Evolutionary conservation across 2,113 vertebrate species (phyloP).

Genomic region (Harpagus bidentatus): DNA sequence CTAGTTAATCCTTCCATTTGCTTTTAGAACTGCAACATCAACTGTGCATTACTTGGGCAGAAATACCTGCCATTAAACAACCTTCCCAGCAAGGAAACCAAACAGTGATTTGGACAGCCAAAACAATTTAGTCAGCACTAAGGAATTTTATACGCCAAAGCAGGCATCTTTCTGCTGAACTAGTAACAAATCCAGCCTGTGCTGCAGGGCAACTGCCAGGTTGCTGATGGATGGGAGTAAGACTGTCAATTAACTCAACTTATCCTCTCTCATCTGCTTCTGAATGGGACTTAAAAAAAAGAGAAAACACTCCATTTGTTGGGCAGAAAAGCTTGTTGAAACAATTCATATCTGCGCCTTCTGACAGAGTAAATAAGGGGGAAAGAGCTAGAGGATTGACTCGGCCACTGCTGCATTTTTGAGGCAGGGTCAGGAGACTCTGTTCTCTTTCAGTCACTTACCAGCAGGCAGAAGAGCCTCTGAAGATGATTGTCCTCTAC

Average conservation of each 20-base stretch:
- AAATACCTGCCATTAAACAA: not conserved
- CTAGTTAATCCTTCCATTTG: not conserved
- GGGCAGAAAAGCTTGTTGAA: not conserved
- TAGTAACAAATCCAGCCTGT: not conserved
- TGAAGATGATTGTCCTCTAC: not conserved
- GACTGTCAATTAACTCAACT: not conserved
- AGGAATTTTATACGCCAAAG: not conserved
- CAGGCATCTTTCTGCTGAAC: not conserved
- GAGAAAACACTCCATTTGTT: not conserved
- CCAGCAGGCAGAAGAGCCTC: not conserved
- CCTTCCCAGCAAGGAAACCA: not conserved
- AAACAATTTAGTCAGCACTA: not conserved
- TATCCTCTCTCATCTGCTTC: not conserved
- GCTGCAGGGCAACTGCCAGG: not conserved
- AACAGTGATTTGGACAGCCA: not conserved
- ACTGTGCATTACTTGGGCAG: not conserved
- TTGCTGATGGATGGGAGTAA: not conserved
- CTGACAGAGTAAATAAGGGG: not conserved
- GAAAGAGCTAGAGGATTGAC: not conserved
- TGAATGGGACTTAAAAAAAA: not conserved
- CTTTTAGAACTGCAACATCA: not conserved
- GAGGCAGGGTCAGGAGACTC: not conserved
- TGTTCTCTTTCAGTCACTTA: not conserved
- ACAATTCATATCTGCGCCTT: not conserved
- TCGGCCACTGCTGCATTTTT: not conserved